Evolutionary conservation across 2,113 vertebrate species (phyloP), one percentile per base, ranked within the genome.

Genomic region (Elaphurus davidianus): DNA sequence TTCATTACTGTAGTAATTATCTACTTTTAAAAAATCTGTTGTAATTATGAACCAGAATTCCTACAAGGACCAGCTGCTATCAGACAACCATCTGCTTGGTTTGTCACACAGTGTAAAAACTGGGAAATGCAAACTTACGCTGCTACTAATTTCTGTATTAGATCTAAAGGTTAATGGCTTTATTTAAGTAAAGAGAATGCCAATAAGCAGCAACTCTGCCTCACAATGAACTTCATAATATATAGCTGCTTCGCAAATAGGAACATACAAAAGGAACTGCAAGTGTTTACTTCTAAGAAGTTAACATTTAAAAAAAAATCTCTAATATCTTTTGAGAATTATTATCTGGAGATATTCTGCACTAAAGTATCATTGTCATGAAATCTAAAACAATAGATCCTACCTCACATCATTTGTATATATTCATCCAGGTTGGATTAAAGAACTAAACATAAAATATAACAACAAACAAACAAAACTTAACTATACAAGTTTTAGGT

Each of bases 101-200:
- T 47, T 90, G 78, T 89, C 30, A 23, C 2, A 52, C 45, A 87
- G 3, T 60, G 36, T 91, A 50, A 95, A 93, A 87, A 40, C 0
- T 82, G 43, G 27, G n/a, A 95, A 85, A 93, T 5, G 17, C 16
- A 96, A 71, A 71, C 91, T 27, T 95, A 74, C 30, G 13, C 28
- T 89, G 93, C 74, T 43, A 84, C n/a, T 85, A 55, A 96, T 87
- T 95, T 98, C 16, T 62, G 87, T 97, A 78, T n/a, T 82, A 81
- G 47, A 91, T 92, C 25, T 54, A 92, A 87, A 95, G 50, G 17
- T 90, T 76, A 97, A 81, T 54, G 15, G 23, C 30, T 43, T 88
- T 52, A 95, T n/a, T 87, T 96, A 78, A 88, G 52, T 91, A 50
- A 85, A 52, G 5, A 91, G 47, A 97, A 90, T 60, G 47, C 43